phyloP scores from a whole-genome alignment of 2,888 invertebrate species.

The Drosophila cracens region DNA sequence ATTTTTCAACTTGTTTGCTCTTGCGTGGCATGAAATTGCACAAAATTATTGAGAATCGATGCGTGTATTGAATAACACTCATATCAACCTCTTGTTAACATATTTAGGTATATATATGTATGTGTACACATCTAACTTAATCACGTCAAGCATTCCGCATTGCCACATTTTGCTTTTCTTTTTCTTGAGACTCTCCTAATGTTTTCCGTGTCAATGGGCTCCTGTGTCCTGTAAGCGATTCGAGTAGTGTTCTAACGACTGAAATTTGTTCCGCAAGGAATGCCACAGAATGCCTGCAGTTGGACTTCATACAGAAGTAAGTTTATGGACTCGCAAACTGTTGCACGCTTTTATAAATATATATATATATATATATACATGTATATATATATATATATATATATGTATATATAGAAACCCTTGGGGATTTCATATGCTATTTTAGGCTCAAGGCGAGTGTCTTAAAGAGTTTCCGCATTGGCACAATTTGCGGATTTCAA shows the following conservation, averaged over 20 bases:
- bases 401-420: neutral
- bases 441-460: neutral
- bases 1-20: neutral
- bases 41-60: constrained; percentile 48
- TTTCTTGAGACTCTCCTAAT: neutral
- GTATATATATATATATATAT: neutral
- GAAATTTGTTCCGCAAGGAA: constrained; percentile 3
- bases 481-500: constrained; percentile 28
- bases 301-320: neutral
- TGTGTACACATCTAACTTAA: neutral
- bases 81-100: constrained; percentile 39
- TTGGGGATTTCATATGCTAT: constrained; percentile 1
- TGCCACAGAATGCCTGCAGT: neutral
- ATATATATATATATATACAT: no score
- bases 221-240: constrained; percentile 6
- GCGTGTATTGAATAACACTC: constrained; percentile 20
- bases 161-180: constrained; percentile 8
- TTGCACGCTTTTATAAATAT: constrained; percentile 1
- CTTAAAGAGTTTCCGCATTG: constrained; percentile 10
- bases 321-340: constrained; percentile 12
- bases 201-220: neutral
- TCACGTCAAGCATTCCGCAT: neutral
- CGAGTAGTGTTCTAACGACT: neutral
- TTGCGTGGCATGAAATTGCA: constrained; percentile 27
- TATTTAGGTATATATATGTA: neutral